Evolutionary conservation across 1,140 invertebrate species (phyloP).

Genomic region (Hyposmocoma kahamanoa): DNA sequence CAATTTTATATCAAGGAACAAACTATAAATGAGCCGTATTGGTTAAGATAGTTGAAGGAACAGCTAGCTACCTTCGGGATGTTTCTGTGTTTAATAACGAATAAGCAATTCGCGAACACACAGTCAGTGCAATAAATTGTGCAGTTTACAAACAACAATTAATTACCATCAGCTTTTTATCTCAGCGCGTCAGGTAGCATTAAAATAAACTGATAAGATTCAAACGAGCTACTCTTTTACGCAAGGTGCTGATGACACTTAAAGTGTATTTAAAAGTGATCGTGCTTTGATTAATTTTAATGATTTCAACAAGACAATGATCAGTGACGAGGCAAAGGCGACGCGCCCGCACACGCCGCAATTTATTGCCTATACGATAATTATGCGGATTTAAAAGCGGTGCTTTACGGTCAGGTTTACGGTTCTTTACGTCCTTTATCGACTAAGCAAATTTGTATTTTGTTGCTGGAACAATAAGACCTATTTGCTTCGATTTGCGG

Average conservation of each 20-base stretch:
- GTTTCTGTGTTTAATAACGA: no score
- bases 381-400: constrained; percentile 66
- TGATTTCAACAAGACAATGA: constrained; percentile 28
- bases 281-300: background rate
- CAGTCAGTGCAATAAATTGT: constrained; percentile 18
- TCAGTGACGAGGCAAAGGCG: constrained; percentile 33
- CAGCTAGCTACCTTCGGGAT: no score
- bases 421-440: constrained; percentile 45
- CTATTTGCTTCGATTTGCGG: constrained; percentile 23
- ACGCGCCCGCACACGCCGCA: constrained; percentile 42
- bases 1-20: no score
- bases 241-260: background rate
- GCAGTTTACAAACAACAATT: constrained; percentile 15
- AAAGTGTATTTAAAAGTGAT: background rate
- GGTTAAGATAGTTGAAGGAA: no score
- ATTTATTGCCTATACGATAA: constrained; percentile 70
- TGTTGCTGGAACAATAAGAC: constrained; percentile 38
- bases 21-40: no score
- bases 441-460: constrained; percentile 46
- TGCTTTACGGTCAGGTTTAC: constrained; percentile 56
- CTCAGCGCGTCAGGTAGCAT: constrained; percentile 15
- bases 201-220: constrained; percentile 17
- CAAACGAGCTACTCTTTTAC: constrained; percentile 14
- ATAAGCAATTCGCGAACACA: background rate
- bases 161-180: constrained; percentile 23